phyloP scores from a whole-genome alignment of 2,113 vertebrate genomes.

The Raja brachyura region DNA sequence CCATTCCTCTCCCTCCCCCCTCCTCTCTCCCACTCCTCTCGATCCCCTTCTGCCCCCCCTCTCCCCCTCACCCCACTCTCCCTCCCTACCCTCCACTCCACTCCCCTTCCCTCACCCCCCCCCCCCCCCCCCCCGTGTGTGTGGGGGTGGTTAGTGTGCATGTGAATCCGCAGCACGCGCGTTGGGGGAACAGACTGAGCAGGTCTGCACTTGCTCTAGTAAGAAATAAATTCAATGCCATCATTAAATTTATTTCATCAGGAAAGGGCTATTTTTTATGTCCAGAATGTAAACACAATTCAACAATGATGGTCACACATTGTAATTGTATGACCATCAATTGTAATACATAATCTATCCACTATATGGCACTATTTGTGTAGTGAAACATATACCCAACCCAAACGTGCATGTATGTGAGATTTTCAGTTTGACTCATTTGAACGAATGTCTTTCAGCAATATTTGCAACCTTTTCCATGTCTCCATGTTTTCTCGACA shows the following conservation, averaged over 20 bases:
- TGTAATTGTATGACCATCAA: too few species aligned
- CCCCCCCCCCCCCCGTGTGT: too few species aligned
- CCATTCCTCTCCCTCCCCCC: too few species aligned
- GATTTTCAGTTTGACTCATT: background rate
- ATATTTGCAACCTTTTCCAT: background rate
- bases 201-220: too few species aligned
- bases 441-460: background rate
- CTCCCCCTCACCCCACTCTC: too few species aligned
- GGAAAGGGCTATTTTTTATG: background rate
- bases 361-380: background rate
- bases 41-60: too few species aligned
- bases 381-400: background rate
- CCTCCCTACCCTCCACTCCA: too few species aligned
- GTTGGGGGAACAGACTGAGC: too few species aligned
- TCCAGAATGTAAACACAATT: background rate
- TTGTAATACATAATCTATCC: slow-evolving; percentile 19
- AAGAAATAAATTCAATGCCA: background rate
- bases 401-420: background rate
- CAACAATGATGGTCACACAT: background rate
- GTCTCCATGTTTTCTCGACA: background rate
- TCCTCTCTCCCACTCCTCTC: too few species aligned
- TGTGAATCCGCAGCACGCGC: too few species aligned
- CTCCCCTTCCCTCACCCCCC: too few species aligned
- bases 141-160: too few species aligned
- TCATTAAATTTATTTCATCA: background rate